phyloP scores from a whole-genome alignment of 2,888 invertebrate species.

The Drosophila stalkeri region DNA sequence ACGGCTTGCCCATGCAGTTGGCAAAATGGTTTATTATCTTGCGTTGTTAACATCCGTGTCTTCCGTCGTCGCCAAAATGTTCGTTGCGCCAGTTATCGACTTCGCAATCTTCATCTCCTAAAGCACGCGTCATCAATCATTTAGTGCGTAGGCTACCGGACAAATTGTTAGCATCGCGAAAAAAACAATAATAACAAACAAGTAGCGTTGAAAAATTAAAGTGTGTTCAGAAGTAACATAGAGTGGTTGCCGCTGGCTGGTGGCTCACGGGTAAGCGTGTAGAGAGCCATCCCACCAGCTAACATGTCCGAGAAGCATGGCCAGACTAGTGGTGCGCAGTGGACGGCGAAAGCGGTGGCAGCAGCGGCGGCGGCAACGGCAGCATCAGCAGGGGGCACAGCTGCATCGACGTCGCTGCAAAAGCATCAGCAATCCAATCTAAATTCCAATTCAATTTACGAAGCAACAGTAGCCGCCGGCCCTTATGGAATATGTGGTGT shows the following conservation, averaged over 20 bases:
- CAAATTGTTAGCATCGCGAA: conserved; percentile 29
- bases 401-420: conserved; percentile 46
- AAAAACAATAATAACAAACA: conserved; percentile 36
- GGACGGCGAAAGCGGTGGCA: conserved; percentile 82
- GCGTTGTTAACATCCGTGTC: conserved; percentile 69
- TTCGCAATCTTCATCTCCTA: conserved; percentile 81
- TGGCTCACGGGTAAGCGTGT: conserved; percentile 15
- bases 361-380: conserved; percentile 34
- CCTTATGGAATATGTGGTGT: conserved; percentile 60
- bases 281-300: conserved; percentile 47
- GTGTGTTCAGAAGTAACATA: conserved; percentile 35
- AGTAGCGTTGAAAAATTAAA: conserved; percentile 35
- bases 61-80: conserved; percentile 71
- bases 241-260: conserved; percentile 37
- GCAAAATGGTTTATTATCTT: conserved; percentile 82
- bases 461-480: conserved; percentile 35
- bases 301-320: conserved; percentile 85
- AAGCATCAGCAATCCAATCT: conserved; percentile 43
- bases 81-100: conserved; percentile 78
- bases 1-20: conserved; percentile 20
- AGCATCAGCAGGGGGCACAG: conserved; percentile 33
- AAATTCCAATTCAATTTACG: conserved; percentile 44
- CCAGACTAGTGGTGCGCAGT: conserved; percentile 81
- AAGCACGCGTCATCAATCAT: conserved; percentile 54
- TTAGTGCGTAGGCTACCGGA: conserved; percentile 52